Percentiles rank a stretch among this genome's conserved stretches.
Evolutionary conservation across 2,888 invertebrate genomes (phyloP).

Genomic region (Apomyelois bistriatella): DNA sequence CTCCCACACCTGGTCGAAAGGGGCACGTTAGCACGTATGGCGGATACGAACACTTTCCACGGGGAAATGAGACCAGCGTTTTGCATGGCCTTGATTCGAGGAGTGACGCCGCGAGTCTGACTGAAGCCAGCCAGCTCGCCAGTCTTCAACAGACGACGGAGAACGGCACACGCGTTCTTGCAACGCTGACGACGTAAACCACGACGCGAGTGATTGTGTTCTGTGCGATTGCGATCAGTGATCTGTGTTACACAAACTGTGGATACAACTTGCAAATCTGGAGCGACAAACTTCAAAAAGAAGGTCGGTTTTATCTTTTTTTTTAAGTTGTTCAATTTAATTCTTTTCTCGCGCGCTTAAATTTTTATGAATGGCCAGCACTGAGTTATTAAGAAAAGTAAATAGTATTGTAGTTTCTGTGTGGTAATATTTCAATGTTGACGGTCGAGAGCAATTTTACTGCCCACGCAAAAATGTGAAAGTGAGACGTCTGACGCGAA

Average conservation of each 20-base stretch:
- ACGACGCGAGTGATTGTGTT: conserved; percentile 50
- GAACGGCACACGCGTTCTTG: conserved; percentile 29
- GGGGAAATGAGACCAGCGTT: conserved; percentile 71
- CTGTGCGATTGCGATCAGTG: conserved; percentile 48
- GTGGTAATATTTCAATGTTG: conserved; percentile 16
- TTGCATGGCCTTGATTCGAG: conserved; percentile 73
- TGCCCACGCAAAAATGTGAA: conserved; percentile 53
- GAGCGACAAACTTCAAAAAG: conserved; percentile 52
- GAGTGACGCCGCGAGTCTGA: conserved; percentile 33
- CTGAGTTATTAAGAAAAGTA: conserved; percentile 30
- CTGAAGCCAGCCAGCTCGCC: conserved; percentile 27
- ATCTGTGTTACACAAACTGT: conserved; percentile 37
- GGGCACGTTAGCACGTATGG: conserved; percentile 71
- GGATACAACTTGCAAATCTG: conserved; percentile 62
- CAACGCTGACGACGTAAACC: conserved; percentile 30
- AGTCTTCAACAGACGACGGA: conserved; percentile 38
- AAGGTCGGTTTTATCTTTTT: conserved; percentile 41
- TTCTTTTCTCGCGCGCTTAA: conserved; percentile 21
- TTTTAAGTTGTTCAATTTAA: neutral
- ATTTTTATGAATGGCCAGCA: conserved; percentile 37
- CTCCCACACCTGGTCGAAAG: conserved; percentile 75
- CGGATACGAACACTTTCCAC: conserved; percentile 77
- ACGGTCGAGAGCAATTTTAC: conserved; percentile 17
- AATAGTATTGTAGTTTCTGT: conserved; percentile 29
- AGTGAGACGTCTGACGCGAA: conserved; percentile 39